Conservation (phyloP, 2,888 invertebrate genomes). For the Apotomis betuletana region DNA sequence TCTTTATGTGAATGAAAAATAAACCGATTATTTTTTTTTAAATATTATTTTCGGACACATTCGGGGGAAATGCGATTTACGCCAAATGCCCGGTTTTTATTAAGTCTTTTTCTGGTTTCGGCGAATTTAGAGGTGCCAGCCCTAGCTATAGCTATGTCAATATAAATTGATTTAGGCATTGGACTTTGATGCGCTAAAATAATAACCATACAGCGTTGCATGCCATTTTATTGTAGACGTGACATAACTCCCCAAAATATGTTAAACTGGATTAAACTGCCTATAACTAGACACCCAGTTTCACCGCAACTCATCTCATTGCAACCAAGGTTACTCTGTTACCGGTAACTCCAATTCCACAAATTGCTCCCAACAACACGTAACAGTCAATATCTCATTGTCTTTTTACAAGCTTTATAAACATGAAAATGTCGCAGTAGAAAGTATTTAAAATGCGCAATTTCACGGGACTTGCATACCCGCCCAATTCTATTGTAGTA, state of each 20-base stretch:
- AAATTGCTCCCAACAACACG: slow-evolving; percentile 23
- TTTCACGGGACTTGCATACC: slow-evolving; percentile 74
- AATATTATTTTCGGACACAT: too few relatives aligned
- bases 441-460: slow-evolving; percentile 81
- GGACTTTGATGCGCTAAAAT: too few relatives aligned
- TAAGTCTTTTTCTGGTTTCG: too few relatives aligned
- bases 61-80: too few relatives aligned
- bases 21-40: too few relatives aligned
- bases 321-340: slow-evolving; percentile 4
- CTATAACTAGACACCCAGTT: background rate
- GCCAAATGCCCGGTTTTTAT: too few relatives aligned
- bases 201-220: too few relatives aligned
- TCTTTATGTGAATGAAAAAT: too few relatives aligned
- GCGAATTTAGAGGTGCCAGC: too few relatives aligned
- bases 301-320: background rate
- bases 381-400: slow-evolving; percentile 38
- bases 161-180: too few relatives aligned
- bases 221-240: too few relatives aligned
- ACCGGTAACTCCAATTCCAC: slow-evolving; percentile 16
- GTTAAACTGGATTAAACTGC: background rate
- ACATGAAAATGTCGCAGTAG: slow-evolving; percentile 52
- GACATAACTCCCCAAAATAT: background rate
- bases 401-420: slow-evolving; percentile 34
- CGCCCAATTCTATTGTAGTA: slow-evolving; percentile 80
- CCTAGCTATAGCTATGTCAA: too few relatives aligned